Base-by-base conservation (phyloP, 2,888 invertebrate genomes). In the Formica aserva region DNA sequence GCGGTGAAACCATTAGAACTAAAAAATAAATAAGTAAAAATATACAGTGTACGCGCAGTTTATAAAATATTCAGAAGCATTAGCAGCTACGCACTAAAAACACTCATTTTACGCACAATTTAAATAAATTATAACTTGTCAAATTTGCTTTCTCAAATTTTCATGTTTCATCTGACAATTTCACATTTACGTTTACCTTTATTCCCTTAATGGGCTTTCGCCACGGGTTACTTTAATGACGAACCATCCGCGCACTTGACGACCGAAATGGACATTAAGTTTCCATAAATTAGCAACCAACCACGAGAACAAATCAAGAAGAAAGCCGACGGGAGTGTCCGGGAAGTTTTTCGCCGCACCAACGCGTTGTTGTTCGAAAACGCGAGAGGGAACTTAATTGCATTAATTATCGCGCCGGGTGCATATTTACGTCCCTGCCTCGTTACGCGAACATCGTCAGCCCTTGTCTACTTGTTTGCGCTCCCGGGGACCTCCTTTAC, bases 381-480 rank as follows among this genome's bases (percentile, higher is more conserved):
- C 52, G 71, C 41, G n/a, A 48, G 62, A 85, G 60, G 80, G 76
- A 63, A 81, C 87, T 90, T 90, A 90, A 91, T 91, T 88, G 80
- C 88, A 82, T 88, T 90, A 88, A 89, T 90, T 88, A 85, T 87
- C 75, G 65, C 41, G 63, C 65, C 60, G 72, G 62, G 60, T 71
- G 67, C 76, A 87, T 86, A 86, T 88, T 83, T 85, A 83, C 80
- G 72, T 76, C 60, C 32, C 35, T 55, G 75, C 69, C 83, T 88
- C 87, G 87, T 88, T 87, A 90, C 84, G 78, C 29, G 69, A 83
- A 85, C 87, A 89, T 85, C 85, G 85, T 87, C 85, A 71, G 72
- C 82, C 71, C 78, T 72, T 55, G 87, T 85, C 81, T 80, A 84
- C 83, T 83, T 88, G 87, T 90, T 88, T 85, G 87, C 83, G 84